Percentiles rank a stretch among this genome's conserved stretches.
phyloP scores from a whole-genome alignment of 1,140 invertebrate genomes.

The Conopomorpha cramerella region DNA sequence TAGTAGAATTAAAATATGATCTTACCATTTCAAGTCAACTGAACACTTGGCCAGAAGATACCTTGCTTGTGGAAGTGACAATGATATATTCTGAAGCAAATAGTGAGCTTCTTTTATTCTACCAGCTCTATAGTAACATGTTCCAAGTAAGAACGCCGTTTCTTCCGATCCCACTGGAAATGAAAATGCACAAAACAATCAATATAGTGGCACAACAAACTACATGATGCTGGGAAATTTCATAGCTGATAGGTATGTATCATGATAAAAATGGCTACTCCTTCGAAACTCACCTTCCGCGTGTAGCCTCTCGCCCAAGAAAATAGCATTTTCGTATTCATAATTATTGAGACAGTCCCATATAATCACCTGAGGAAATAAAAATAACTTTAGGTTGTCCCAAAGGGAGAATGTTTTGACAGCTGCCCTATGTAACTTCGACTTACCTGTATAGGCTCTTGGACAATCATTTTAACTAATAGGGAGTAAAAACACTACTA shows the following conservation, averaged over 20 bases:
- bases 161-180: slow-evolving; percentile 87
- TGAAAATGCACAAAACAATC: slow-evolving; percentile 3
- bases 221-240: too few species aligned
- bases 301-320: slow-evolving; percentile 92
- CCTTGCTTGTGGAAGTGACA: slow-evolving; percentile 81
- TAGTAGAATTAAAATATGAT: slow-evolving; percentile 8
- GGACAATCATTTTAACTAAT: slow-evolving; percentile 73
- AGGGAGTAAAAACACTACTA: too few species aligned
- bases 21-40: slow-evolving; percentile 87
- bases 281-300: slow-evolving; percentile 89
- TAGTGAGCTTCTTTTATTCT: slow-evolving; percentile 84
- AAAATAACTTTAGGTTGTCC: slow-evolving; percentile 21
- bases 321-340: slow-evolving; percentile 93
- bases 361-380: slow-evolving; percentile 82
- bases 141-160: slow-evolving; percentile 89
- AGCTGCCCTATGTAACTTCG: slow-evolving; percentile 25
- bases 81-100: slow-evolving; percentile 78
- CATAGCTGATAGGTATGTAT: too few species aligned
- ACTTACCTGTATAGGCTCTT: slow-evolving; percentile 85
- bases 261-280: too few species aligned
- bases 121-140: slow-evolving; percentile 92
- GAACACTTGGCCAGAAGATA: slow-evolving; percentile 92
- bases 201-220: too few species aligned
- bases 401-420: slow-evolving; percentile 14
- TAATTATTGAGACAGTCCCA: slow-evolving; percentile 98